phyloP scores from a whole-genome alignment of 2,797 vertebrate genomes.

The Margarornis squamiger region DNA sequence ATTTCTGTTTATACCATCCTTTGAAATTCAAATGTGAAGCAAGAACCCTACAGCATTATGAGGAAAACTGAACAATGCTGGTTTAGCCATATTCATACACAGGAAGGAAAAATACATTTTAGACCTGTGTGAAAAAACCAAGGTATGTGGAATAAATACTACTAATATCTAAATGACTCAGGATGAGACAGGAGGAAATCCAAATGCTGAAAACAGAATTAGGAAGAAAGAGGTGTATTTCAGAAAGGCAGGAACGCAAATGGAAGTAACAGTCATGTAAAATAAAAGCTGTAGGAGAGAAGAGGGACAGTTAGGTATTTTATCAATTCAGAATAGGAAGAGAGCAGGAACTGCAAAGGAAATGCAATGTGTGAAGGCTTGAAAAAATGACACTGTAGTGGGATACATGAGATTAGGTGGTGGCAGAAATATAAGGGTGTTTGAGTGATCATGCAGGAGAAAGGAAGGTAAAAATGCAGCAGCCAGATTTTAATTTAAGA shows the following conservation, averaged over 20 bases:
- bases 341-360: background rate
- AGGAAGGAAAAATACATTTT: background rate
- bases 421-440: background rate
- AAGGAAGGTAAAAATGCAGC: background rate
- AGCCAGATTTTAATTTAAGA: background rate
- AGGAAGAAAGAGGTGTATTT: background rate
- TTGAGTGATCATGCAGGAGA: background rate
- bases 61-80: background rate
- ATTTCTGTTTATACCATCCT: background rate
- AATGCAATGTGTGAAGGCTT: background rate
- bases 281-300: background rate
- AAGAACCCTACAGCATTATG: background rate
- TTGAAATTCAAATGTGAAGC: conserved; percentile 23
- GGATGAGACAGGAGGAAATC: background rate
- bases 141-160: background rate
- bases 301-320: background rate
- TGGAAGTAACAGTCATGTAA: background rate
- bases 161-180: background rate
- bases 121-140: background rate
- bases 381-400: background rate
- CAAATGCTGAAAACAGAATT: background rate
- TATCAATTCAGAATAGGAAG: background rate
- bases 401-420: background rate
- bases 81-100: background rate
- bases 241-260: background rate